Evolutionary conservation across 1,140 invertebrate species (phyloP).

Genomic region (Diabrotica undecimpunctata): DNA sequence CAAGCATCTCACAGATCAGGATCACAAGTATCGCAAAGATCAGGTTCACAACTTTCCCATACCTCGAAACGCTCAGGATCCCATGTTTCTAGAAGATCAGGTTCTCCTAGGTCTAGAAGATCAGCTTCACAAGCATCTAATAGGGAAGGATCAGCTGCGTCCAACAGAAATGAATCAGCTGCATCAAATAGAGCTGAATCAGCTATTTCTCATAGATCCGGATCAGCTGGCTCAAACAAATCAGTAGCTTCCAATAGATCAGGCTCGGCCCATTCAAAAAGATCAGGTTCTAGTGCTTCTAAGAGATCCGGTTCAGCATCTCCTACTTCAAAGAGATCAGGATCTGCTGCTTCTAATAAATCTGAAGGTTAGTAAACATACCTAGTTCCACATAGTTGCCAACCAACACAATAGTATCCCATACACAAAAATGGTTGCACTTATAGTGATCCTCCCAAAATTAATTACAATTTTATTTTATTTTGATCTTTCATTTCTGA

Average conservation of each 20-base stretch:
- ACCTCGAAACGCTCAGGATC: slow-evolving; percentile 25
- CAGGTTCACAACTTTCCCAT: slow-evolving; percentile 43
- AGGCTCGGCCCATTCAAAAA: slow-evolving; percentile 24
- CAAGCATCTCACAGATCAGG: slow-evolving; percentile 33
- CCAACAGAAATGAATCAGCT: slow-evolving; percentile 32
- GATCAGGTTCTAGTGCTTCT: slow-evolving; percentile 21
- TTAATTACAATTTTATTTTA: no score
- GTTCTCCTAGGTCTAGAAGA: slow-evolving; percentile 36
- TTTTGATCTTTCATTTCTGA: no score
- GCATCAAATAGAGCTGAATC: slow-evolving; percentile 37
- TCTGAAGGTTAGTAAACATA: slow-evolving; percentile 34
- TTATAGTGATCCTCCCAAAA: no score
- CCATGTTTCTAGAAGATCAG: slow-evolving; percentile 35
- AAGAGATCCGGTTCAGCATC: slow-evolving; percentile 12
- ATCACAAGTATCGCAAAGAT: slow-evolving; percentile 25
- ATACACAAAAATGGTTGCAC: no score
- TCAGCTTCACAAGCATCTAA: slow-evolving; percentile 28
- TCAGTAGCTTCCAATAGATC: slow-evolving; percentile 21
- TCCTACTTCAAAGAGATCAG: slow-evolving; percentile 40
- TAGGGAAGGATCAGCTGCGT: slow-evolving; percentile 26
- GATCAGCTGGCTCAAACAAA: slow-evolving; percentile 41
- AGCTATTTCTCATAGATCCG: slow-evolving; percentile 33
- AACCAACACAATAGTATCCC: no score
- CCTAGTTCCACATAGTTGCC: background rate
- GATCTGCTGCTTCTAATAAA: slow-evolving; percentile 41